Base-by-base conservation (phyloP, 2,113 vertebrate species). In the Campylomormyrus numenius region DNA sequence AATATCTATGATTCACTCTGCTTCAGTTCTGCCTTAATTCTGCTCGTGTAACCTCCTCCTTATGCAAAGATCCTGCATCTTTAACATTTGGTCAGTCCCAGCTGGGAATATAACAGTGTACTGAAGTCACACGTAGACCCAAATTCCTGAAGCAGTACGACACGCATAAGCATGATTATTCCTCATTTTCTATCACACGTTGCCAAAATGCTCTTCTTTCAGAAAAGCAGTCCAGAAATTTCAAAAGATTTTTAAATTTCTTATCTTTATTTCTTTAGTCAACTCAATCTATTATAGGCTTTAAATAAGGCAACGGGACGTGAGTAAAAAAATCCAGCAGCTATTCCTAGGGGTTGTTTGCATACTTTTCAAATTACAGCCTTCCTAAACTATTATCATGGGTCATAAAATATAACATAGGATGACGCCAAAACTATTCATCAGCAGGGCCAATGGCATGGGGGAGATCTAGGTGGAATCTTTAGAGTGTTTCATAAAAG, bases 331-430 rank as follows among this genome's bases (percentile, higher is more conserved):
- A 90, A 87, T 88, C 90, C 92, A 88, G 87, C 74, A 91, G 90
- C 89, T 42, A 87, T 86, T 92, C 92, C 92, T 91, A 19, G 49
- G 91, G 92, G 90, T 66, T 92, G 90, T 90, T 92, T 84, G 88
- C 93, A 93, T 94, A 91, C 92, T 94, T 94, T 89, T 88, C 50
- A 94, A 94, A 94, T 94, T 91, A 94, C 93, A 93, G 91, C 80
- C 91, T 91, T 91, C 91, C 93, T 70, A 91, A 92, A 93, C 91
- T 92, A 89, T 93, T 91, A 94, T 92, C 93, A 93, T 88, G 90
- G 91, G 91, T 90, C 91, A 92, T 93, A 93, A 93, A 94, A 93
- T 88, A 89, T 89, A 85, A 91, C 88, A 83, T 50, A 90, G 85
- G 39, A 88, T 91, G 91, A 92, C 88, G 89, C 89, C 92, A 90